Conservation (phyloP, 1,140 invertebrate species). For the Adoxophyes honmai region DNA sequence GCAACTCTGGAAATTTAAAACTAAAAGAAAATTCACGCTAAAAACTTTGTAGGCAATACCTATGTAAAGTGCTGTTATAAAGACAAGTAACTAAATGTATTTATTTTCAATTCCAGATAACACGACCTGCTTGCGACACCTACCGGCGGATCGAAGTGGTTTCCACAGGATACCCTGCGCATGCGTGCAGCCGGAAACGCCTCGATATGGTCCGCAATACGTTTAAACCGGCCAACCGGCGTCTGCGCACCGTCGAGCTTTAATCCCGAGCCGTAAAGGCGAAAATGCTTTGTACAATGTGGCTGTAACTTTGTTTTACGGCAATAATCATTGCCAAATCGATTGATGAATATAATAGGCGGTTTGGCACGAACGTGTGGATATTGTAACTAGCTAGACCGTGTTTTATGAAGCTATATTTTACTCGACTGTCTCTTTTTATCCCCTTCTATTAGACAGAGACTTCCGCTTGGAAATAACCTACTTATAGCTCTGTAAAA, state of each 20-base stretch:
- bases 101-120: constrained; percentile 55
- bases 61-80: too few relatives aligned
- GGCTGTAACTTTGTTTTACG: constrained; percentile 26
- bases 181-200: background rate
- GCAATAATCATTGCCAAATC: constrained; percentile 36
- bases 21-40: too few relatives aligned
- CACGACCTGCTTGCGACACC: constrained; percentile 39
- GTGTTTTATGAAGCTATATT: too few relatives aligned
- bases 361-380: constrained; percentile 39
- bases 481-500: too few relatives aligned
- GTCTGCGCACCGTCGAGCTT: background rate
- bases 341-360: constrained; percentile 34
- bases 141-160: constrained; percentile 3
- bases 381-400: too few relatives aligned
- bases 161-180: background rate
- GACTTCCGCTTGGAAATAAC: too few relatives aligned
- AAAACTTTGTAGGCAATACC: too few relatives aligned
- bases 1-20: too few relatives aligned
- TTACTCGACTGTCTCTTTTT: too few relatives aligned
- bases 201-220: background rate
- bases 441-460: too few relatives aligned
- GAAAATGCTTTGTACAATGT: constrained; percentile 22
- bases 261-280: constrained; percentile 13
- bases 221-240: background rate
- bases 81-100: too few relatives aligned